Conservation (phyloP, 2,888 invertebrate species). For the Clunio marinus region DNA sequence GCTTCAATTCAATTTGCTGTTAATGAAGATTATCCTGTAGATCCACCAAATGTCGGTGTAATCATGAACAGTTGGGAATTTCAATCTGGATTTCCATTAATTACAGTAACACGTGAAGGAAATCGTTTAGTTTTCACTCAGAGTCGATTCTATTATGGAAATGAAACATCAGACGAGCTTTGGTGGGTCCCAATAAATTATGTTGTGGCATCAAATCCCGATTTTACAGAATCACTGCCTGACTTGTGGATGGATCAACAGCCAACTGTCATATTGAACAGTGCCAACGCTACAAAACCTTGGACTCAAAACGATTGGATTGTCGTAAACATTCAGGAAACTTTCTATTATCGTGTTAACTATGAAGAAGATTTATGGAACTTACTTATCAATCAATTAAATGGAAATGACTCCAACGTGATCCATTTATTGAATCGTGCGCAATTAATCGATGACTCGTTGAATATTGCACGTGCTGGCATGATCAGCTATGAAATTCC, state of each 20-base stretch:
- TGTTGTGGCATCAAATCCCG: constrained; percentile 44
- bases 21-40: constrained; percentile 36
- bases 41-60: constrained; percentile 46
- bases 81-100: constrained; percentile 58
- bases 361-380: not conserved
- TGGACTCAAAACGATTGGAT: constrained; percentile 45
- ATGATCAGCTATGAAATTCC: constrained; percentile 54
- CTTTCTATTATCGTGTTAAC: not conserved
- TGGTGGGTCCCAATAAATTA: constrained; percentile 49
- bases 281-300: not conserved
- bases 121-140: not conserved
- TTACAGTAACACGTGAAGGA: constrained; percentile 51
- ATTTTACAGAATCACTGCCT: constrained; percentile 40
- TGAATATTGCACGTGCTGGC: constrained; percentile 60
- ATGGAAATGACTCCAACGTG: constrained; percentile 41
- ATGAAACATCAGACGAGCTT: not conserved
- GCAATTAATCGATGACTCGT: constrained; percentile 69
- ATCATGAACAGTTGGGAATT: constrained; percentile 61
- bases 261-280: not conserved
- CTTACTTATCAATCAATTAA: constrained; percentile 42
- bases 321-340: constrained; percentile 49
- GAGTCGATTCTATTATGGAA: not conserved
- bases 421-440: constrained; percentile 55
- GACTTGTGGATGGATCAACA: not conserved
- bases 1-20: constrained; percentile 44